A percentile compares a stretch with the other conserved stretches of the same genome.
Conservation (phyloP, 2,888 invertebrate species). For the Dynastes tityus region DNA sequence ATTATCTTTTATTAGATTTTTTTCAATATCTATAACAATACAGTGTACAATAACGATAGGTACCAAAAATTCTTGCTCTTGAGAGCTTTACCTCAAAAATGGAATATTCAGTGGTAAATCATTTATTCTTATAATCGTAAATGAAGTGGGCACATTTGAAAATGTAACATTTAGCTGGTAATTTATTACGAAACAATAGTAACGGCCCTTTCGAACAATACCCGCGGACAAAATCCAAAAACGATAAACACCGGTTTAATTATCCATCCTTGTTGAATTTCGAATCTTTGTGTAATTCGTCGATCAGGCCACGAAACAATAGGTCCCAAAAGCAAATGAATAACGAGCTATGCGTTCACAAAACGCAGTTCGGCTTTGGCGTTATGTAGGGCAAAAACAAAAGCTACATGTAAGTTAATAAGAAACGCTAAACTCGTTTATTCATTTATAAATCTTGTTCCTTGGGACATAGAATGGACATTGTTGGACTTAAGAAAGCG, state of each 20-base stretch:
- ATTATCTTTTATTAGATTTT: too few relatives aligned
- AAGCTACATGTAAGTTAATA: neutral
- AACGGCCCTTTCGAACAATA: constrained; percentile 22
- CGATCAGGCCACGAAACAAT: constrained; percentile 11
- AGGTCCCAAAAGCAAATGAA: constrained; percentile 10
- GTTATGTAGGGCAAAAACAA: neutral
- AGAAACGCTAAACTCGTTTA: neutral
- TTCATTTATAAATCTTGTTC: neutral
- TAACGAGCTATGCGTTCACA: constrained; percentile 16
- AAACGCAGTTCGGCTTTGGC: constrained; percentile 10
- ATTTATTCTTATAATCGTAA: too few relatives aligned
- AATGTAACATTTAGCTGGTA: constrained; percentile 2
- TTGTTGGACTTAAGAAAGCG: constrained; percentile 18
- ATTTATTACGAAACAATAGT: constrained; percentile 12
- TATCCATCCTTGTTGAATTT: constrained; percentile 26
- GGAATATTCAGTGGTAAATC: too few relatives aligned
- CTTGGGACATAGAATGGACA: constrained; percentile 1
- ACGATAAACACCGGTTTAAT: constrained; percentile 30
- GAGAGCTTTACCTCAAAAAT: too few relatives aligned
- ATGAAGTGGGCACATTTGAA: neutral
- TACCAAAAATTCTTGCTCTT: too few relatives aligned
- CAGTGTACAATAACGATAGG: too few relatives aligned
- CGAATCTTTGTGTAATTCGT: constrained; percentile 21
- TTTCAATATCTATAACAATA: too few relatives aligned
- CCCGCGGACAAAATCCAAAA: constrained; percentile 15